These are phyloP conservation scores for Stomatorhinus ivindoensis DNA, from an alignment of 2,113 vertebrate genomes.

Conservation along the genomic window DNA sequence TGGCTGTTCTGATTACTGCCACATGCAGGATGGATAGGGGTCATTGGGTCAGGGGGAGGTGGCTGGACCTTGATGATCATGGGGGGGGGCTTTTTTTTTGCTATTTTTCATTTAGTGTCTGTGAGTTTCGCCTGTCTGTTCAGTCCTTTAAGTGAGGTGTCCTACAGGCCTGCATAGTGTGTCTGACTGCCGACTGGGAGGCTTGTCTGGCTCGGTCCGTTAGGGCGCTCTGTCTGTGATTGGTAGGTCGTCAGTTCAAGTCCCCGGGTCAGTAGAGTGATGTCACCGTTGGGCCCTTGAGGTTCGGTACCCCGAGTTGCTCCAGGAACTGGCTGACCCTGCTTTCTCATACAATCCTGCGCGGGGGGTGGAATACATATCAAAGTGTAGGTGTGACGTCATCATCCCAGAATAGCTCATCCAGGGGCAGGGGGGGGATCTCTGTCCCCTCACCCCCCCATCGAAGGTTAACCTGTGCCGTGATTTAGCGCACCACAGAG, in stretches of 20 bases:
- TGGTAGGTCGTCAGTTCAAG: neutral
- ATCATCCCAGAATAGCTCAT: neutral
- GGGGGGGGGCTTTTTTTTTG: too few relatives aligned
- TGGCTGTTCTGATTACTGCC: conserved; percentile 48
- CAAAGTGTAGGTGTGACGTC: neutral
- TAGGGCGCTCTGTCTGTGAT: neutral
- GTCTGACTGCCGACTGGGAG: neutral
- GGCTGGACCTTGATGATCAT: conserved; percentile 14
- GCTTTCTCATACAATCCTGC: neutral
- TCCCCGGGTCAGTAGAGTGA: neutral
- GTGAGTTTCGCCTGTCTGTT: neutral
- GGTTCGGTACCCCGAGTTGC: neutral
- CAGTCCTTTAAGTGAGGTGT: neutral
- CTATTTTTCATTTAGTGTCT: neutral
- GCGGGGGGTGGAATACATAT: neutral
- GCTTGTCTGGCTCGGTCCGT: neutral
- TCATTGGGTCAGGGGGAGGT: conserved; percentile 38
- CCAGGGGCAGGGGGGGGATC: neutral
- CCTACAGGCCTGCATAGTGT: neutral
- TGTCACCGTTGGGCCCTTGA: neutral
- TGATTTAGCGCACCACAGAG: neutral
- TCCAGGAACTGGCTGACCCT: neutral
- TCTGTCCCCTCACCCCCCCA: neutral
- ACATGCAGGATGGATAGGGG: conserved; percentile 32
- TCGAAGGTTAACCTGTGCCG: neutral